Evolutionary conservation across 2,113 vertebrate genomes (phyloP).

Genomic region (Neodon shergylaensis): DNA sequence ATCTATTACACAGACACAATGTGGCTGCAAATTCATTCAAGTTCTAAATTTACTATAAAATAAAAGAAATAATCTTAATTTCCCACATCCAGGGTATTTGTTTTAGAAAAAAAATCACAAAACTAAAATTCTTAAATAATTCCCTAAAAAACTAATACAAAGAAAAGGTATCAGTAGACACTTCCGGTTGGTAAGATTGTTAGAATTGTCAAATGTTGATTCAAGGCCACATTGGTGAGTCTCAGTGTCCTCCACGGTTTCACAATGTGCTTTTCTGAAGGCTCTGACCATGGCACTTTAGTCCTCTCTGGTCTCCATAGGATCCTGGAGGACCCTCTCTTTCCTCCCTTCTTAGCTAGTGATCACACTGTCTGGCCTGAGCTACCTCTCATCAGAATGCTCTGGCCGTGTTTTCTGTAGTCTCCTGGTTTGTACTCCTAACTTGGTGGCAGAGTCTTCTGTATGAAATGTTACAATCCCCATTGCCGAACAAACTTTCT

Average conservation of each 20-base stretch:
- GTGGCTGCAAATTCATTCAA: not conserved
- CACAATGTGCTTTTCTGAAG: not conserved
- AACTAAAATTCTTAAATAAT: not conserved
- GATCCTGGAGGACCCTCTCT: not conserved
- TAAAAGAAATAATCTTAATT: not conserved
- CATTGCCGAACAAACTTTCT: not conserved
- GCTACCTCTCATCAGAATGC: accelerated
- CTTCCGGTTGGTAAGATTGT: not conserved
- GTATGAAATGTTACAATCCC: not conserved
- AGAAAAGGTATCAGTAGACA: not conserved
- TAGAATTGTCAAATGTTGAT: not conserved
- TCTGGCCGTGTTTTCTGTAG: not conserved
- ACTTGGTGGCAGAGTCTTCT: not conserved
- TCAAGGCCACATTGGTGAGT: not conserved
- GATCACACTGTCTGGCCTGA: accelerated
- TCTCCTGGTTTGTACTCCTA: not conserved
- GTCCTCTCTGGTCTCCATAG: not conserved
- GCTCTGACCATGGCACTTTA: not conserved
- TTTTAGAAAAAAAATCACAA: not conserved
- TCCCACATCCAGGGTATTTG: not conserved
- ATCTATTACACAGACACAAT: not conserved
- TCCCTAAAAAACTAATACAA: not conserved
- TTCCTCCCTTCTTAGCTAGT: not conserved
- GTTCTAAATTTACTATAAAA: constrained; percentile 1
- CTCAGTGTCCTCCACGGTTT: not conserved